phyloP scores from a whole-genome alignment of 2,888 invertebrate genomes.

The Himalopsyche anomala region DNA sequence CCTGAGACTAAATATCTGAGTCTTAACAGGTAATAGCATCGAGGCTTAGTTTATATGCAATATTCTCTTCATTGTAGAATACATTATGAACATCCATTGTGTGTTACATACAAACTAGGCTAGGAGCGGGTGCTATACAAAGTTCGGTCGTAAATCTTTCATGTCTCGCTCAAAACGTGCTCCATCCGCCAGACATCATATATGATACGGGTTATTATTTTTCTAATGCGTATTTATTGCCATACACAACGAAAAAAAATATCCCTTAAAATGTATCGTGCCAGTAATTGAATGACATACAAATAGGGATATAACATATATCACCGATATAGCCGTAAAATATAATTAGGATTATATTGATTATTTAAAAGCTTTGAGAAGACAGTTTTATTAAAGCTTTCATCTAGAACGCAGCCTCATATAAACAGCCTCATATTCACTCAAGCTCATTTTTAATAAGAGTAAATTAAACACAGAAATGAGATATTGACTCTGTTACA shows the following conservation, averaged over 20 bases:
- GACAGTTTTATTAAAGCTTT: no score
- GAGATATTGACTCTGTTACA: no score
- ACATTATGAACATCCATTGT: conserved; percentile 12
- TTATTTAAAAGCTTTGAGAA: no score
- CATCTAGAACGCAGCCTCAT: no score
- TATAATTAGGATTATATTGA: no score
- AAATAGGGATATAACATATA: not conserved
- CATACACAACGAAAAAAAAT: not conserved
- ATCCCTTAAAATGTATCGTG: not conserved
- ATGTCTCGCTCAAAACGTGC: conserved; percentile 22
- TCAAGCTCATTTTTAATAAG: no score
- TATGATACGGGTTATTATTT: conserved; percentile 26
- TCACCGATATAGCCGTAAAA: no score
- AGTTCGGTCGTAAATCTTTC: conserved; percentile 26
- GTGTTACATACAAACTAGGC: conserved; percentile 17
- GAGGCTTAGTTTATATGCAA: conserved; percentile 15
- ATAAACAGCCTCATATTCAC: no score
- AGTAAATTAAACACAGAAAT: no score
- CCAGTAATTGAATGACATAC: not conserved
- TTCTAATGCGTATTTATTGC: conserved; percentile 31
- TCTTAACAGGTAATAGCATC: not conserved
- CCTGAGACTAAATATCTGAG: no score
- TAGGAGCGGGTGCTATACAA: not conserved
- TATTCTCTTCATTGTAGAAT: conserved; percentile 1
- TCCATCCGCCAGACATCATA: conserved; percentile 20